phyloP scores from a whole-genome alignment of 2,888 invertebrate species.

The Trissonchulus latispiculum region DNA sequence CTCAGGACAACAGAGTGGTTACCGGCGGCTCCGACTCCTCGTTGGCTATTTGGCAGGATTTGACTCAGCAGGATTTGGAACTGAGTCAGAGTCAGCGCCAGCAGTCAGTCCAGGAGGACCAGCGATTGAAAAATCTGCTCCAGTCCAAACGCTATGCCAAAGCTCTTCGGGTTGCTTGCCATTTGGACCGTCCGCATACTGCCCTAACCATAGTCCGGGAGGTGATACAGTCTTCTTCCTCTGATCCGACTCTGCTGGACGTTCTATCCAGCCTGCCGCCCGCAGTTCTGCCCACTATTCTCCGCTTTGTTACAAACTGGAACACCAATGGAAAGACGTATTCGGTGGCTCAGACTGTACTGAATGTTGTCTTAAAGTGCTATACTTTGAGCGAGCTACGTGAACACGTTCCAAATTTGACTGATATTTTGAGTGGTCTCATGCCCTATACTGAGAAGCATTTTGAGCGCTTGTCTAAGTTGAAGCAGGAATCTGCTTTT shows the following conservation, averaged over 20 bases:
- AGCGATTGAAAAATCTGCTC: constrained; percentile 68
- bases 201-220: constrained; percentile 72
- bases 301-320: constrained; percentile 71
- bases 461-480: constrained; percentile 52
- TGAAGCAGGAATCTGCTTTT: constrained; percentile 69
- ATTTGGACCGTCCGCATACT: constrained; percentile 67
- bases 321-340: constrained; percentile 75
- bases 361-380: constrained; percentile 63
- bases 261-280: neutral
- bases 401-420: constrained; percentile 56
- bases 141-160: constrained; percentile 66
- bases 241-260: constrained; percentile 15
- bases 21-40: constrained; percentile 81
- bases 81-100: no score
- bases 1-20: constrained; percentile 57
- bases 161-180: constrained; percentile 69
- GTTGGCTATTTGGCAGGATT: constrained; percentile 71
- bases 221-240: no score
- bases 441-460: constrained; percentile 65
- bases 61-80: no score
- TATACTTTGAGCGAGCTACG: constrained; percentile 53
- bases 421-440: constrained; percentile 60
- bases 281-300: constrained; percentile 46
- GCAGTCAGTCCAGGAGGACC: constrained; percentile 54
- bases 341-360: constrained; percentile 56